Evolutionary conservation across 2,113 vertebrate species (phyloP), one percentile per base, ranked within the genome.

Genomic region (Cardinalis cardinalis): DNA sequence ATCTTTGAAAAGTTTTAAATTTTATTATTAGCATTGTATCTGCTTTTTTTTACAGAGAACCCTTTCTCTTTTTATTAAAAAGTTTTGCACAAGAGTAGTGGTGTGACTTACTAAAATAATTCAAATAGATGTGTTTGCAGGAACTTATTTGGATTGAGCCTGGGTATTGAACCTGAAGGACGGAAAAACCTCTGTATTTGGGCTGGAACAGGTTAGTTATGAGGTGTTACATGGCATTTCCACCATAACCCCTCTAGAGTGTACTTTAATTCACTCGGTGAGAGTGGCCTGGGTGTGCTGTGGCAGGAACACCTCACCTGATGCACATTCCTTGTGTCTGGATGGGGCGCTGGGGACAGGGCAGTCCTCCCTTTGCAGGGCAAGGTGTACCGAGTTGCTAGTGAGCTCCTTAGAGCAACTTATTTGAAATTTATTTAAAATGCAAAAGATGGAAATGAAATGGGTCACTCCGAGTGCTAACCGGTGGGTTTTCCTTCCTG

Each of bases 11-110:
- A 65, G 55, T 73, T 58, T 58, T 79, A 24, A 25, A 38, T 63
- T 58, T 71, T 76, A 46, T 36, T 24, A 43, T 69, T 63, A 36
- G 41, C 28, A 25, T 48, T 81, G 46, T 76, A 78, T 31, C 58
- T 87, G 15, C 19, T 38, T 87, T 90, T 76, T 90, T 68, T 93
- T 90, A 81, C 68, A 66, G 74, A 76, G 74, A 79, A 66, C 84
- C 66, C 74, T 82, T 81, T 78, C 73, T 94, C 58, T 92, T 95
- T 95, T 95, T 95, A 96, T 93, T 96, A 96, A 95, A 96, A 70
- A 17, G 15, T 85, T 92, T 94, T 95, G 60, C 74, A 87, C 78
- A 90, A 56, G 66, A 56, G 19, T 29, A 43, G 43, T 52, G 12
- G 70, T 72, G 49, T 79, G 71, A 34, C 18, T 71, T 52, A 23